These are phyloP conservation scores for Cynoglossus semilaevis DNA, from an alignment of 2,113 vertebrate species.

Conservation along the genomic window DNA sequence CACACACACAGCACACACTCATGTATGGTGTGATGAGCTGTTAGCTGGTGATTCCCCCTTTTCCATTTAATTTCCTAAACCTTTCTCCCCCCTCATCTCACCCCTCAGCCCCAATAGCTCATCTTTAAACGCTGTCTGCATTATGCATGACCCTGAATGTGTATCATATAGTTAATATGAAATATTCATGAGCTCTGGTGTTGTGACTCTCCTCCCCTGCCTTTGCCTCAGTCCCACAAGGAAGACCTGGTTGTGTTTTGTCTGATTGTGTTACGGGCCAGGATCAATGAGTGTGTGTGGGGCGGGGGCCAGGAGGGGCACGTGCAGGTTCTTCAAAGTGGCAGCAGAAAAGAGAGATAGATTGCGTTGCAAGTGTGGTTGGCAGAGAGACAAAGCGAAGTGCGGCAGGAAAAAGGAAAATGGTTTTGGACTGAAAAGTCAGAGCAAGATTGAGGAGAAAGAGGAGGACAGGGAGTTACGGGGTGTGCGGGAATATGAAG, in stretches of 20 bases:
- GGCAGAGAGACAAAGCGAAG: slow-evolving; percentile 14
- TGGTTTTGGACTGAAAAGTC: slow-evolving; percentile 35
- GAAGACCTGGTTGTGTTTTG: slow-evolving; percentile 56
- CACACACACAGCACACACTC: too few species aligned
- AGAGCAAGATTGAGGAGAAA: slow-evolving; percentile 9
- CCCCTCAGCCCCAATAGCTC: slow-evolving; percentile 23
- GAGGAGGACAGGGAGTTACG: background rate
- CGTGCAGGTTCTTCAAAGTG: slow-evolving; percentile 37
- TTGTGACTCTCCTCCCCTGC: slow-evolving; percentile 20
- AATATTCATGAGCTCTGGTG: slow-evolving; percentile 68
- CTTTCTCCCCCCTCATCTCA: slow-evolving; percentile 20
- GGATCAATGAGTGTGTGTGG: slow-evolving; percentile 50
- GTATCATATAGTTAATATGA: slow-evolving; percentile 64
- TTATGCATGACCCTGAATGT: slow-evolving; percentile 72
- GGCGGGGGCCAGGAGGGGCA: slow-evolving; percentile 6
- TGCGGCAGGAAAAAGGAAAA: slow-evolving; percentile 30
- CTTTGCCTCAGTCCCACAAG: slow-evolving; percentile 19
- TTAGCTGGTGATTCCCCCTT: slow-evolving; percentile 43
- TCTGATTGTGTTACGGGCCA: slow-evolving; percentile 54
- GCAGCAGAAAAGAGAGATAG: slow-evolving; percentile 14
- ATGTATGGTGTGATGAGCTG: slow-evolving; percentile 5
- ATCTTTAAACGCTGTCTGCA: slow-evolving; percentile 66
- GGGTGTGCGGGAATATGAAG: background rate
- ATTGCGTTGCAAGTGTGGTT: slow-evolving; percentile 3
- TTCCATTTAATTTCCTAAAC: slow-evolving; percentile 61